Evolutionary conservation across 2,113 vertebrate species (phyloP).

Genomic region (Lipotes vexillifer): DNA sequence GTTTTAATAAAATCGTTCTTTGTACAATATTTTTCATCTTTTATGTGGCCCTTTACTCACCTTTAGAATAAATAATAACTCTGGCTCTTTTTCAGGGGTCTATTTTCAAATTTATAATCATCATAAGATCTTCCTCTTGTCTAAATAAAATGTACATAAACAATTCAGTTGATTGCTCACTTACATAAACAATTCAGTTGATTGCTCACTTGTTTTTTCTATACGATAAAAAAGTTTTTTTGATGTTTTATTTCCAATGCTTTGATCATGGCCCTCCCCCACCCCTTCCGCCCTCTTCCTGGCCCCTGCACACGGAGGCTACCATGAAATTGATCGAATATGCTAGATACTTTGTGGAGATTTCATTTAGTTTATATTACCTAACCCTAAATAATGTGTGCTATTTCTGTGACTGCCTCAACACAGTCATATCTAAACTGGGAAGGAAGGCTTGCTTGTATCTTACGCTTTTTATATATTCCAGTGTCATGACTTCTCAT

Average conservation of each 20-base stretch:
- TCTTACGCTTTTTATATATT: background rate
- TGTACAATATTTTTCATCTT: background rate
- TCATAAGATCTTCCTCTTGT: background rate
- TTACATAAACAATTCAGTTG: background rate
- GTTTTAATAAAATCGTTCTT: background rate
- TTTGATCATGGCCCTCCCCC: background rate
- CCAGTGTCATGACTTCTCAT: background rate
- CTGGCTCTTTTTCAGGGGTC: background rate
- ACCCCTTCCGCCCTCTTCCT: background rate
- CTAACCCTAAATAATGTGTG: background rate
- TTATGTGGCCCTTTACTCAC: background rate
- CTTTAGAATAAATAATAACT: background rate
- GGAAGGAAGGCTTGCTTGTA: background rate
- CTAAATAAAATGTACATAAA: background rate
- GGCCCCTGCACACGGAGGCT: no score
- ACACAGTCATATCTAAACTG: background rate
- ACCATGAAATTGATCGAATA: background rate
- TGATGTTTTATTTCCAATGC: background rate
- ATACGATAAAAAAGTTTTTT: background rate
- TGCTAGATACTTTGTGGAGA: background rate
- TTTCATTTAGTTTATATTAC: background rate
- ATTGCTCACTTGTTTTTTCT: background rate
- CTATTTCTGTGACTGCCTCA: background rate
- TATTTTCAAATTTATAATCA: constrained; percentile 5
- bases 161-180: background rate